Percentiles rank a stretch among this genome's conserved stretches.
phyloP scores from a whole-genome alignment of 1,140 invertebrate species.

The Papilio helenus region DNA sequence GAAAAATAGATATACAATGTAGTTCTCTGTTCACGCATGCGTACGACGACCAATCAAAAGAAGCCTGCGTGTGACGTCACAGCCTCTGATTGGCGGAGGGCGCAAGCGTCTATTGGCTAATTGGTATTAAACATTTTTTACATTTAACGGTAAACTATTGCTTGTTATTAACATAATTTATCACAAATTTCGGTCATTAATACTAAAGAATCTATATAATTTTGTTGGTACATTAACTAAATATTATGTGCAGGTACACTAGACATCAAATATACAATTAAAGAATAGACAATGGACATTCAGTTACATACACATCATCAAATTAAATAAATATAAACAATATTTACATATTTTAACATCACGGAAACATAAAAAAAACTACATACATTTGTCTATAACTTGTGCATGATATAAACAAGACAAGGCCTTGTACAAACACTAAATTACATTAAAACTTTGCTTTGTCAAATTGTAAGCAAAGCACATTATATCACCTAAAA shows the following conservation, averaged over 20 bases:
- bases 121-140: not conserved
- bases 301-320: not conserved
- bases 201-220: not conserved
- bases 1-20: not conserved
- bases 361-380: not conserved
- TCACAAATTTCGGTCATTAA: not conserved
- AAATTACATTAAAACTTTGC: too few species aligned
- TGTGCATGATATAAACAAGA: too few species aligned
- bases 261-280: not conserved
- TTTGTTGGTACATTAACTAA: not conserved
- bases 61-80: not conserved
- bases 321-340: not conserved
- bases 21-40: not conserved
- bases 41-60: not conserved
- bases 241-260: not conserved
- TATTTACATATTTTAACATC: not conserved
- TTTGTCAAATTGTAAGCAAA: too few species aligned
- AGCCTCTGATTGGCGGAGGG: not conserved
- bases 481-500: too few species aligned
- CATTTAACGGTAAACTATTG: not conserved
- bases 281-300: not conserved
- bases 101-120: not conserved
- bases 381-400: not conserved
- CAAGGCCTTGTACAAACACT: too few species aligned
- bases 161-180: constrained; percentile 11